Evolutionary conservation across 2,888 invertebrate genomes (phyloP).

Genomic region (Drosophila acutilabella): DNA sequence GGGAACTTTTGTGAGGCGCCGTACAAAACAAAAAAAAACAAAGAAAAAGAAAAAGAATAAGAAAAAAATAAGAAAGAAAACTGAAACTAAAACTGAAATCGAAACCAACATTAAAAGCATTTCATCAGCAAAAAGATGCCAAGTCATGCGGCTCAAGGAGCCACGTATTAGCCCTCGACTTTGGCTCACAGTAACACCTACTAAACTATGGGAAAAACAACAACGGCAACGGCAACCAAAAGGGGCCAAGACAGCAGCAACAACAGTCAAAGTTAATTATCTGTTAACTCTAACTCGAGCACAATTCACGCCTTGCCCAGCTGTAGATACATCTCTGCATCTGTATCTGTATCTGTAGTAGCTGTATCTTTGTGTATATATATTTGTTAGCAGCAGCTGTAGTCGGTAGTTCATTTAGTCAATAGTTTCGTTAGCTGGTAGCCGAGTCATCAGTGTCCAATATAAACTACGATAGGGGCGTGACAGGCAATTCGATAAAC

Average conservation of each 20-base stretch:
- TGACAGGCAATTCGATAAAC: slow-evolving; percentile 45
- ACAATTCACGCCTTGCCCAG: slow-evolving; percentile 66
- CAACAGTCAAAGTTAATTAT: slow-evolving; percentile 68
- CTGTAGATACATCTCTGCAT: slow-evolving; percentile 22
- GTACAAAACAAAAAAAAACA: slow-evolving; percentile 8
- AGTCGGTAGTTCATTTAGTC: slow-evolving; percentile 17
- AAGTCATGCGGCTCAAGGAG: slow-evolving; percentile 54
- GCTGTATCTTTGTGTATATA: slow-evolving; percentile 5
- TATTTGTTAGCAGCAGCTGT: slow-evolving; percentile 18
- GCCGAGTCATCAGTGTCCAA: slow-evolving; percentile 48
- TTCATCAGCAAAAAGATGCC: slow-evolving; percentile 43
- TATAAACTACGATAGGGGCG: slow-evolving; percentile 45
- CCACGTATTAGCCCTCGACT: slow-evolving; percentile 27
- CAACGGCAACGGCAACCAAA: slow-evolving; percentile 21
- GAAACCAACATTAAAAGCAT: slow-evolving; percentile 40
- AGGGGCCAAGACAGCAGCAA: slow-evolving; percentile 19
- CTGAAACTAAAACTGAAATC: slow-evolving; percentile 44
- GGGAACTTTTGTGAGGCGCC: slow-evolving; percentile 61
- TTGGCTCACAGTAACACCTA: slow-evolving; percentile 66
- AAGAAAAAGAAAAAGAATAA: slow-evolving; percentile 6
- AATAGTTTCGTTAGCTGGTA: slow-evolving; percentile 34
- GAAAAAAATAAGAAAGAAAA: slow-evolving; percentile 6
- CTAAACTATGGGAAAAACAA: slow-evolving; percentile 67
- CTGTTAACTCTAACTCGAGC: slow-evolving; percentile 68
- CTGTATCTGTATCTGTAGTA: background rate